Evolutionary conservation across 2,888 invertebrate species (phyloP), one percentile per base, ranked within the genome.

Genomic region (Bugula neritina): DNA sequence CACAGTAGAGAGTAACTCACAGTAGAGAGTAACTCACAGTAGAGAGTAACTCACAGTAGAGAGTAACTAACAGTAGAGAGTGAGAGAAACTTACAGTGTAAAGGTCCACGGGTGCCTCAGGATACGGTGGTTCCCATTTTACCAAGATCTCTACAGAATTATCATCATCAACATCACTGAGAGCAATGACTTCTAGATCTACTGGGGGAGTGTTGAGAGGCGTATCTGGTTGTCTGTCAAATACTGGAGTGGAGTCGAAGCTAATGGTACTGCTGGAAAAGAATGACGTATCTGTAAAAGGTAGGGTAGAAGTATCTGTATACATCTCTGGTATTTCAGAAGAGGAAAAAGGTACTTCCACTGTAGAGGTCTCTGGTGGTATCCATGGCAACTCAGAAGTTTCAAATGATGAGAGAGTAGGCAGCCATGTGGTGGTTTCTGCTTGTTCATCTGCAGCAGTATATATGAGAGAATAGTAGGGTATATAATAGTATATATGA

Each of bases 61-160:
- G n/a, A n/a, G n/a, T n/a, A n/a, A n/a, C n/a, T n/a, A n/a, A n/a
- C n/a, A n/a, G n/a, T n/a, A n/a, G n/a, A n/a, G n/a, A n/a, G n/a
- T n/a, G n/a, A n/a, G n/a, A n/a, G n/a, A 63, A 10, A 17, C 63
- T 63, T 63, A 63, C 63, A 10, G 63, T 63, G 34, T 63, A 63
- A 27, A 63, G 31, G 29, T 63, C 63, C 2, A 63, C 63, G 3
- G 27, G 13, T 10, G 63, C 29, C 10, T 31, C 31, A 17, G 63
- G 31, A 31, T 3, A 10, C n/a, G 63, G 63, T 13, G 63, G 10
- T 25, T 27, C 27, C 63, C 63, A 63, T 63, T 31, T 27, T 10
- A 63, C 27, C 31, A 25, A 29, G 21, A 63, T 34, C 63, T 63
- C 63, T 63, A 63, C 63, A 25, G 63, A 63, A 13, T n/a, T 13